Conservation (phyloP, 2,888 invertebrate genomes). For the Rhopalosiphum nymphaeae region DNA sequence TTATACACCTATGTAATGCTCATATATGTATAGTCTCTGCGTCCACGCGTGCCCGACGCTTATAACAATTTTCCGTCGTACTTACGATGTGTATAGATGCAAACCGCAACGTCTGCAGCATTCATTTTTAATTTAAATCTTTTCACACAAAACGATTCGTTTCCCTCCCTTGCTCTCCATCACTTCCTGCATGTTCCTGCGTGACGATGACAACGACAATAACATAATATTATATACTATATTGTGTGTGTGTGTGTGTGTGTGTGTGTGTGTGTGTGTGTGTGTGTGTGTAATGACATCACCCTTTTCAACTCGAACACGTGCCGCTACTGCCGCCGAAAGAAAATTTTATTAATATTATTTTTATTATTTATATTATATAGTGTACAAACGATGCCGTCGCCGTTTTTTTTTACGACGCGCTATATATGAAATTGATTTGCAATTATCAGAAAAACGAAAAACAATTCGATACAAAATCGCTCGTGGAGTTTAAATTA, state of each 20-base stretch:
- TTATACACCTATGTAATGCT: background rate
- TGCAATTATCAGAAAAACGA: background rate
- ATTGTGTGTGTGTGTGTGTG: no score
- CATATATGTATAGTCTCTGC: background rate
- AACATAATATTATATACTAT: background rate
- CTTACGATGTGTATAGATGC: background rate
- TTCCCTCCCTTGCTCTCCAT: background rate
- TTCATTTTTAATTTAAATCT: constrained; percentile 40
- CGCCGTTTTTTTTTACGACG: background rate
- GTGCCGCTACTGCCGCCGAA: background rate
- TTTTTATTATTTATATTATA: background rate
- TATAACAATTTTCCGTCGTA: constrained; percentile 10
- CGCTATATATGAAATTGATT: background rate
- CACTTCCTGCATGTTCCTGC: background rate
- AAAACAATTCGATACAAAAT: background rate
- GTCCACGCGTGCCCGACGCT: background rate
- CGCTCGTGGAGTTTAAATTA: background rate
- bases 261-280: no score
- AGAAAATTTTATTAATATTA: background rate
- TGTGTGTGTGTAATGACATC: background rate
- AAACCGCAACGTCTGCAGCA: constrained; percentile 35
- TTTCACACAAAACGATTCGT: constrained; percentile 39
- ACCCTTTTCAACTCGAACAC: background rate
- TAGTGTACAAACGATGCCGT: background rate
- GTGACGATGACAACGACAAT: background rate